Percentiles rank a stretch among this genome's conserved stretches.
phyloP scores from a whole-genome alignment of 2,113 vertebrate species.

The Rhabdornis inornatus region DNA sequence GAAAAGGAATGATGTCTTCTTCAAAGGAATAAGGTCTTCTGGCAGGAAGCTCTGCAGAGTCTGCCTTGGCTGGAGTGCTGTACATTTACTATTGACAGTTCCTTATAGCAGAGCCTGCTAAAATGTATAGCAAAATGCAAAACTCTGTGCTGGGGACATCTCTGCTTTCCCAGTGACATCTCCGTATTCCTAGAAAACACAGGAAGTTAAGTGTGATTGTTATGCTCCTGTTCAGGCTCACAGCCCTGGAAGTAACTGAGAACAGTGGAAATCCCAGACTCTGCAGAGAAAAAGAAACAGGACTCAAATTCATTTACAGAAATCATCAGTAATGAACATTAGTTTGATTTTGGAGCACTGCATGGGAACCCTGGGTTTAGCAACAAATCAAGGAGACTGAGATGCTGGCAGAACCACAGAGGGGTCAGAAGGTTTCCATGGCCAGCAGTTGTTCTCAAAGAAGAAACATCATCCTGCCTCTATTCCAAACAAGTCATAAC shows the following conservation, averaged over 20 bases:
- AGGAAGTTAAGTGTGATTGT: neutral
- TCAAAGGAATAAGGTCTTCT: neutral
- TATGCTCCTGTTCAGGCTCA: neutral
- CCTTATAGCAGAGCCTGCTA: neutral
- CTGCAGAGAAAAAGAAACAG: neutral
- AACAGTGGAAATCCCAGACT: neutral
- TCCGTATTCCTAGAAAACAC: neutral
- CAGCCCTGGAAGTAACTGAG: neutral
- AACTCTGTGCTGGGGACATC: neutral
- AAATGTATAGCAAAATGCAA: neutral
- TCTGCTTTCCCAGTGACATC: neutral
- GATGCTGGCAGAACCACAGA: neutral
- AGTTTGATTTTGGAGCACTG: neutral
- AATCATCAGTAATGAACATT: neutral
- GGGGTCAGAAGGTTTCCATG: neutral
- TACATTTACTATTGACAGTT: neutral
- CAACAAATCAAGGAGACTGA: neutral
- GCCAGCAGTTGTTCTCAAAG: neutral
- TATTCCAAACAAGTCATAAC: neutral
- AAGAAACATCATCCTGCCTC: neutral
- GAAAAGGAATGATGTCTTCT: neutral
- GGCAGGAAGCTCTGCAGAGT: neutral
- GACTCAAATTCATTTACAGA: neutral
- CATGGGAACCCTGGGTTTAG: neutral
- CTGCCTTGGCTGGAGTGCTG: neutral